These are phyloP conservation scores for Pachliopta kotzebuea DNA, from an alignment of 2,888 invertebrate species.

Conservation along the genomic window DNA sequence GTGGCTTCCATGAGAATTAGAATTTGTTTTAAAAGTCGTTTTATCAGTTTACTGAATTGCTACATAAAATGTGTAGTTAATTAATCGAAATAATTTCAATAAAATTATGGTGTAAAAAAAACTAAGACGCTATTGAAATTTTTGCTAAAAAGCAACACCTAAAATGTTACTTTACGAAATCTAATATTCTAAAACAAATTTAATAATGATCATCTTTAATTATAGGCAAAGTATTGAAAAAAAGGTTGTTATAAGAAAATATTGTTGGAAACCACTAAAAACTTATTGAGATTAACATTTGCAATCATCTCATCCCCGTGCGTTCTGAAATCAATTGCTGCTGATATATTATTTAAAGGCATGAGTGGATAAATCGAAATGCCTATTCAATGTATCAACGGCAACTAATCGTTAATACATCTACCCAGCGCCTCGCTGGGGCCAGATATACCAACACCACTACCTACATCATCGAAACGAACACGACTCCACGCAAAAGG, in stretches of 20 bases:
- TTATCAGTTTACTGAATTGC: neutral
- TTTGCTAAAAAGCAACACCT: too few species aligned
- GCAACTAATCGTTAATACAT: constrained; percentile 20
- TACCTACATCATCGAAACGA: constrained; percentile 73
- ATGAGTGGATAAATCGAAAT: neutral
- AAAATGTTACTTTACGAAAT: too few species aligned
- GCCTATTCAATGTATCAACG: constrained; percentile 14
- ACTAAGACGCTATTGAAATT: too few species aligned
- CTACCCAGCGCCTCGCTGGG: constrained; percentile 22
- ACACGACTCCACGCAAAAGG: constrained; percentile 63
- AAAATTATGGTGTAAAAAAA: too few species aligned
- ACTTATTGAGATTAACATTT: neutral
- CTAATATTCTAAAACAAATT: too few species aligned
- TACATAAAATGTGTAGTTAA: neutral
- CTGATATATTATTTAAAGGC: neutral
- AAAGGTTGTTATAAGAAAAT: neutral
- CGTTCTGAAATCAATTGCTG: neutral
- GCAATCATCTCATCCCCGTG: neutral
- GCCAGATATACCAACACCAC: constrained; percentile 61
- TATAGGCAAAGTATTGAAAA: too few species aligned
- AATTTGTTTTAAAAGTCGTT: neutral
- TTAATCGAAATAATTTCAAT: too few species aligned
- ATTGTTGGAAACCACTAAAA: neutral
- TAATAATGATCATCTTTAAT: too few species aligned
- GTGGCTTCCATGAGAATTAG: neutral